A percentile compares a stretch with the other conserved stretches of the same genome.
Conservation (phyloP, 1,140 invertebrate genomes). For the Leptinotarsa defecta region DNA sequence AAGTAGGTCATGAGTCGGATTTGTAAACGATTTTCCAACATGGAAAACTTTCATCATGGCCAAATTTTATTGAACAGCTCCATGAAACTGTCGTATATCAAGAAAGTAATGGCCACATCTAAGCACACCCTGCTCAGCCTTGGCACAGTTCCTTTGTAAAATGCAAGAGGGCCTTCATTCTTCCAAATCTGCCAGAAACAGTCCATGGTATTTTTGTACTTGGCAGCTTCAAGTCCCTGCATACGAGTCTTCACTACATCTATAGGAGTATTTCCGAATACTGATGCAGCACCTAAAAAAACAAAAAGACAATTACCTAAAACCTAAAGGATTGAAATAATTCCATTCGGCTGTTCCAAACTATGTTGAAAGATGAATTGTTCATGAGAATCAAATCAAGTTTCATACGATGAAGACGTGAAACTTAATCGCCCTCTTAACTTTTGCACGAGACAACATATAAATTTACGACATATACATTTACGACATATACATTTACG, state of each 20-base stretch:
- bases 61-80: constrained; percentile 90
- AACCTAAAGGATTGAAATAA: too few species aligned
- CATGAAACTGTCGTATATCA: constrained; percentile 97
- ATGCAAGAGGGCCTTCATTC: constrained; percentile 90
- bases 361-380: too few species aligned
- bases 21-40: too few species aligned
- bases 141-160: constrained; percentile 99
- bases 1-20: too few species aligned
- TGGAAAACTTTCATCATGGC: constrained; percentile 51
- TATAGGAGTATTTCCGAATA: constrained; percentile 97
- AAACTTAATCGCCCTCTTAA: too few species aligned
- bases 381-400: too few species aligned
- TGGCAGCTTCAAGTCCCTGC: constrained; percentile 95
- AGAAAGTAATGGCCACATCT: constrained; percentile 98
- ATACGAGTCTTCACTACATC: constrained; percentile 99
- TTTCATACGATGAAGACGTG: too few species aligned
- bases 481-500: too few species aligned
- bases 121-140: constrained; percentile 92
- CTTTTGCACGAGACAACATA: too few species aligned
- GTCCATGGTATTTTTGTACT: constrained; percentile 95
- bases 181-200: constrained; percentile 90
- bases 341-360: too few species aligned
- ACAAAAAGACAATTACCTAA: too few species aligned
- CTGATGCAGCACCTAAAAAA: constrained; percentile 83
- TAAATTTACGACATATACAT: too few species aligned